A percentile compares a stretch with the other conserved stretches of the same genome.
Evolutionary conservation across 2,888 invertebrate species (phyloP).

Genomic region (Coenonympha glycerion): DNA sequence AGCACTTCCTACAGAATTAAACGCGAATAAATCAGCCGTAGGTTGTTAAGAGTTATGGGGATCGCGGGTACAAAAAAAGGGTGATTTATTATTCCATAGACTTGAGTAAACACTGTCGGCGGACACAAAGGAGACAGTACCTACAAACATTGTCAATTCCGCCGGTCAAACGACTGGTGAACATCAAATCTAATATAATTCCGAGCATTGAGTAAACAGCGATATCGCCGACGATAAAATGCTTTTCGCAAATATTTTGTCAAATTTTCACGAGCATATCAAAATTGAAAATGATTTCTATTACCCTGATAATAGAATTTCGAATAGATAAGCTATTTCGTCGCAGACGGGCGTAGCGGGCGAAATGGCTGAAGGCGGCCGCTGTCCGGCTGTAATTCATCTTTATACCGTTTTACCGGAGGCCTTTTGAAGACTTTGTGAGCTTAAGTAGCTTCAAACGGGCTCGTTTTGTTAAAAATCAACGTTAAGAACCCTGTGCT

Average conservation of each 20-base stretch:
- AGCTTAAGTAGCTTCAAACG: conserved; percentile 31
- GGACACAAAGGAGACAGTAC: conserved; percentile 29
- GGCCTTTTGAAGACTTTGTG: conserved; percentile 31
- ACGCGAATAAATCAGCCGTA: neutral
- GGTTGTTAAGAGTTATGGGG: neutral
- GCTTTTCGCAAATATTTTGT: conserved; percentile 35
- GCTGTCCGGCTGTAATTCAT: conserved; percentile 30
- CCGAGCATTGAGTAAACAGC: conserved; percentile 32
- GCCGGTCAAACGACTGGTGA: conserved; percentile 30
- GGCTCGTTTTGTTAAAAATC: conserved; percentile 30
- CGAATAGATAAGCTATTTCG: conserved; percentile 20
- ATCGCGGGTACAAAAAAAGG: neutral
- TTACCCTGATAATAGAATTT: conserved; percentile 28
- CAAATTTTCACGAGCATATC: conserved; percentile 27
- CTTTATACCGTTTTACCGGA: conserved; percentile 29
- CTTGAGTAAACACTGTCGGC: conserved; percentile 18
- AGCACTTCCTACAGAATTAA: neutral
- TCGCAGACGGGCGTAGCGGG: neutral
- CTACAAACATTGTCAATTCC: conserved; percentile 32
- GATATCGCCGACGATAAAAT: conserved; percentile 35
- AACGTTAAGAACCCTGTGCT: conserved; percentile 10
- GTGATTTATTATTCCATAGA: conserved; percentile 20
- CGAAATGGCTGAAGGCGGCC: conserved; percentile 20
- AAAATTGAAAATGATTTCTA: conserved; percentile 24
- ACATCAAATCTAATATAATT: conserved; percentile 36